Percentiles rank a stretch among this genome's conserved stretches.
Conservation (phyloP, 2,797 vertebrate species). For the Naso thynnoides region DNA sequence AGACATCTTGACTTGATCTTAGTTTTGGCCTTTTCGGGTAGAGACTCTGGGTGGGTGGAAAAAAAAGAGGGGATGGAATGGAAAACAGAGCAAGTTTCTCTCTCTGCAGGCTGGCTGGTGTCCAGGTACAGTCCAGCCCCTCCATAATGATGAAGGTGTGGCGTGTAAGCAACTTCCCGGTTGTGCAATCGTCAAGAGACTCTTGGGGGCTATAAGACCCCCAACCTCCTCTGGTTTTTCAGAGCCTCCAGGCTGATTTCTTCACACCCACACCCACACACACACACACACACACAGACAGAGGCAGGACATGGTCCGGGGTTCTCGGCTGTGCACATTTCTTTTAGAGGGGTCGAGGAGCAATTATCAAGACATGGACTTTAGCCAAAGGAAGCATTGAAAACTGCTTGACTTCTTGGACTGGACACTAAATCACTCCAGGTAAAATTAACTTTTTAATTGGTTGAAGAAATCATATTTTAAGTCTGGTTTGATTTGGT, state of each 20-base stretch:
- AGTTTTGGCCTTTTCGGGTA: constrained; percentile 20
- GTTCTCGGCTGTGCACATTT: constrained; percentile 39
- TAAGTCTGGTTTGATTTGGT: not conserved
- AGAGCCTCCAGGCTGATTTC: constrained; percentile 57
- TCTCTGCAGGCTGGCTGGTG: constrained; percentile 53
- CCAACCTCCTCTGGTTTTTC: constrained; percentile 73
- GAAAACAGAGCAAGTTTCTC: constrained; percentile 28
- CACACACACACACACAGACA: constrained; percentile 20
- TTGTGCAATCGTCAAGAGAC: constrained; percentile 75
- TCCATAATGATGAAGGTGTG: constrained; percentile 60
- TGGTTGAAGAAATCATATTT: not conserved
- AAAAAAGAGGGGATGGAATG: constrained; percentile 24
- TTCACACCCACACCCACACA: constrained; percentile 35
- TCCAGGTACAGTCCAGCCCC: constrained; percentile 74
- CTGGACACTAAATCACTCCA: constrained; percentile 36
- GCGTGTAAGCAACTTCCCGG: constrained; percentile 65
- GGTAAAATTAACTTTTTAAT: constrained; percentile 55
- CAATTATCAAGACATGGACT: constrained; percentile 63
- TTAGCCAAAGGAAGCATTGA: constrained; percentile 56
- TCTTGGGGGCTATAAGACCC: constrained; percentile 77
- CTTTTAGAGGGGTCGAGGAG: constrained; percentile 47
- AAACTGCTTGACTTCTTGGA: constrained; percentile 17
- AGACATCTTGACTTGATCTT: constrained; percentile 77
- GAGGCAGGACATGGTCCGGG: constrained; percentile 49
- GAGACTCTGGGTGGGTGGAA: constrained; percentile 1